These are phyloP conservation scores for Boloria euphrosyne DNA, from an alignment of 2,888 invertebrate species.

Conservation along the genomic window DNA sequence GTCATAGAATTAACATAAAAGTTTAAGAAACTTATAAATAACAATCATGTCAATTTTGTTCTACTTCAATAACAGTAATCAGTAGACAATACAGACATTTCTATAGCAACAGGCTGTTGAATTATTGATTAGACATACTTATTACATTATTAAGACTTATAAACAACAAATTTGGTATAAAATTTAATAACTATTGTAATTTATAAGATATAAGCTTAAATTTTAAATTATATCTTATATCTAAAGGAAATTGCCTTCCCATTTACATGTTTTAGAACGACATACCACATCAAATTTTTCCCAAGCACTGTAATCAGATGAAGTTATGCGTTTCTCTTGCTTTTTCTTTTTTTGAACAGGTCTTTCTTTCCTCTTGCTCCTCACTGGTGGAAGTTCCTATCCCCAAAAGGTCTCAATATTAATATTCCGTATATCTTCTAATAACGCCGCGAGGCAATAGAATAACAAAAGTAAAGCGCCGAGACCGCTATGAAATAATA, in stretches of 20 bases:
- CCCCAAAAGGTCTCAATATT: slow-evolving; percentile 48
- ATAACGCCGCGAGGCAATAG: slow-evolving; percentile 36
- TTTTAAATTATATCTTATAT: background rate
- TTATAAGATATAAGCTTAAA: no score
- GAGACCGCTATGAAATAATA: slow-evolving; percentile 32
- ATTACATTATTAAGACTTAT: no score
- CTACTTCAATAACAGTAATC: no score
- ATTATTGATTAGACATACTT: no score
- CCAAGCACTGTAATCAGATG: slow-evolving; percentile 88
- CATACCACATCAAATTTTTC: slow-evolving; percentile 90
- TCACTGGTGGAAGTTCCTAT: slow-evolving; percentile 78
- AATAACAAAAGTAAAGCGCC: slow-evolving; percentile 36
- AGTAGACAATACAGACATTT: no score
- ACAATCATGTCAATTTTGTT: no score
- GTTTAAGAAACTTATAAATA: no score
- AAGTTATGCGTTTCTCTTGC: slow-evolving; percentile 76
- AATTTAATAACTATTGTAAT: no score
- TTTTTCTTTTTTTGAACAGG: slow-evolving; percentile 57
- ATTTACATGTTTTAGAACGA: background rate
- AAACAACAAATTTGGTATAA: no score
- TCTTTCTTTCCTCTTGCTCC: slow-evolving; percentile 74
- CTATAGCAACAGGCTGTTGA: no score
- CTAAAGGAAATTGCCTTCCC: background rate
- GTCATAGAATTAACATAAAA: no score
- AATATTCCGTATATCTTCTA: slow-evolving; percentile 33